A percentile compares a stretch with the other conserved stretches of the same genome.
Conservation (phyloP, 2,888 invertebrate species). For the Sarcophaga caerulescens region DNA sequence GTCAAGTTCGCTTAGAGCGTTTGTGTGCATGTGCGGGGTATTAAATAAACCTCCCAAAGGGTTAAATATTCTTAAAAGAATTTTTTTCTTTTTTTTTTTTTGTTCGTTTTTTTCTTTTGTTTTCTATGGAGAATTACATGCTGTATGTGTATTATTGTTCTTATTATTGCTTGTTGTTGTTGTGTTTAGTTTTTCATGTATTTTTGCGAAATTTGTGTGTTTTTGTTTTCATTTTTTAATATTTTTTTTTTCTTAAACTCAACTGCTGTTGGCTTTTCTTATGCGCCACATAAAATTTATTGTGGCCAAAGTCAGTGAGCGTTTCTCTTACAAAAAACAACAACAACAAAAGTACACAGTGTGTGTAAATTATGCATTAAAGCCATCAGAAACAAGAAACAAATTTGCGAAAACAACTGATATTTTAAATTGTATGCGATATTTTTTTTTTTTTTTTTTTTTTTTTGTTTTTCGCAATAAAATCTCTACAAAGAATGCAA, state of each 20-base stretch:
- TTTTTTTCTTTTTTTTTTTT: neutral
- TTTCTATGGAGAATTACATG: slow-evolving; percentile 45
- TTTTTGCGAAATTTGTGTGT: too few relatives aligned
- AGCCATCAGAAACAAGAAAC: too few relatives aligned
- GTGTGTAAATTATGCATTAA: too few relatives aligned
- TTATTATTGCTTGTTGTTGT: slow-evolving; percentile 20
- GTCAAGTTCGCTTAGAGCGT: slow-evolving; percentile 51
- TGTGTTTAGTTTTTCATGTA: neutral
- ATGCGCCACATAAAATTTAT: neutral
- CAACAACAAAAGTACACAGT: too few relatives aligned
- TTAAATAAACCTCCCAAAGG: slow-evolving; percentile 54
- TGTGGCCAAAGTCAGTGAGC: neutral
- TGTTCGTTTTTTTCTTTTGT: slow-evolving; percentile 28
- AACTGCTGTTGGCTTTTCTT: neutral
- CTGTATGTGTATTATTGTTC: slow-evolving; percentile 42
- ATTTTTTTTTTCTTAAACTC: neutral
- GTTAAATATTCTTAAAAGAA: slow-evolving; percentile 32
- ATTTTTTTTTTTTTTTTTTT: too few relatives aligned
- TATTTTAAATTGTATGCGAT: too few relatives aligned
- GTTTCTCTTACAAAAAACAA: too few relatives aligned
- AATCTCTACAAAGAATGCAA: too few relatives aligned
- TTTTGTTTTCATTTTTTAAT: too few relatives aligned
- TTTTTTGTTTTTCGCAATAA: too few relatives aligned
- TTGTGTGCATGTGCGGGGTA: neutral
- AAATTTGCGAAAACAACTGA: too few relatives aligned